These are phyloP conservation scores for Parauchenoglanis ngamensis DNA, from an alignment of 2,797 vertebrate genomes.

Conservation along the genomic window DNA sequence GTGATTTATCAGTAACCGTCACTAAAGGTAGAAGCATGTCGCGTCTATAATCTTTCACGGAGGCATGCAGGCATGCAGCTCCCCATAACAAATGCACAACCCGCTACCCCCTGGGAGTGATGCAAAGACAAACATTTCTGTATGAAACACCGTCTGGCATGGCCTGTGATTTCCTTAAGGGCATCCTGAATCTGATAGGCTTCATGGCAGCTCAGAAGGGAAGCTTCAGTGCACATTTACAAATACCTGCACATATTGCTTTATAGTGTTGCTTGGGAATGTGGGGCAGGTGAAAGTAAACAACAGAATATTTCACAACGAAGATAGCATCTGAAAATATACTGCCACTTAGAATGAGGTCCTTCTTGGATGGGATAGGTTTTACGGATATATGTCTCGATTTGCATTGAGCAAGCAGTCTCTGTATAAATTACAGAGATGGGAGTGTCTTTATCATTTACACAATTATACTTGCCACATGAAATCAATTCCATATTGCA, in stretches of 20 bases:
- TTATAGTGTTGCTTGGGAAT: constrained; percentile 16
- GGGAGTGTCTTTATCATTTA: not conserved
- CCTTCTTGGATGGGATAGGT: not conserved
- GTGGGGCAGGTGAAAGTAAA: constrained; percentile 9
- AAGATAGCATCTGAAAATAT: not conserved
- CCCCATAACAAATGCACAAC: constrained; percentile 39
- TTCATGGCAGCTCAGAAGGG: constrained; percentile 24
- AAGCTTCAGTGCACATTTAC: constrained; percentile 31
- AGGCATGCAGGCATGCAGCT: constrained; percentile 41
- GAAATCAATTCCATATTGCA: not conserved
- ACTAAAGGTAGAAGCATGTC: constrained; percentile 41
- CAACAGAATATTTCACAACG: constrained; percentile 10
- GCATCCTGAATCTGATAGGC: constrained; percentile 45
- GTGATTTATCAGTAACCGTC: constrained; percentile 55
- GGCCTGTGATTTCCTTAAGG: constrained; percentile 27
- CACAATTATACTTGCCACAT: not conserved
- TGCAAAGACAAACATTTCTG: constrained; percentile 48
- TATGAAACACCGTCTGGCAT: constrained; percentile 29
- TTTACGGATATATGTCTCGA: not conserved
- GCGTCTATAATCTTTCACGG: constrained; percentile 43
- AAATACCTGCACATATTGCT: constrained; percentile 37
- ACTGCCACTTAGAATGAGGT: not conserved
- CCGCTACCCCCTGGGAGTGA: constrained; percentile 38
- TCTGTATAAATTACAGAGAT: not conserved
- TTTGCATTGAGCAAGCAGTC: not conserved